Conservation (phyloP, 2,113 vertebrate species). For the Hippocampus zosterae region DNA sequence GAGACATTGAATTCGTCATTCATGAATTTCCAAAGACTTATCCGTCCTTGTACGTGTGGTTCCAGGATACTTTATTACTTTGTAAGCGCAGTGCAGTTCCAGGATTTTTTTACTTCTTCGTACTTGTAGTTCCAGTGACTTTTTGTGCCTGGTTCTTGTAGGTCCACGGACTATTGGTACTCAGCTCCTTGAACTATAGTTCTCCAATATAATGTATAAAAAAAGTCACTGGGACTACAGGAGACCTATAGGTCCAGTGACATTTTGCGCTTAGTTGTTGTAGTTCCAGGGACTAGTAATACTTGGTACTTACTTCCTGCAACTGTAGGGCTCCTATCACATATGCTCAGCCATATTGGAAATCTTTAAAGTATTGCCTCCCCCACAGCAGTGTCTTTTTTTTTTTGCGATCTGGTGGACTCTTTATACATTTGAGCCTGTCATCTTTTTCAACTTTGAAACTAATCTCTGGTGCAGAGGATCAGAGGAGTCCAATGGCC, state of each 20-base stretch:
- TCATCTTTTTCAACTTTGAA: not conserved
- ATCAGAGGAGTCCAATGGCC: conserved; percentile 69
- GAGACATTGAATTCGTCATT: too few species aligned
- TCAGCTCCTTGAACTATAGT: too few species aligned
- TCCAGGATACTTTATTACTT: too few species aligned
- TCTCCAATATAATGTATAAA: too few species aligned
- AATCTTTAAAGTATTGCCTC: not conserved
- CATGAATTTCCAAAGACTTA: too few species aligned
- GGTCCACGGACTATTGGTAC: too few species aligned
- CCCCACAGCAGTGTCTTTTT: not conserved
- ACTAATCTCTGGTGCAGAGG: conserved; percentile 69
- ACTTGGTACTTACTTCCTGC: not conserved
- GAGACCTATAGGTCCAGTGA: not conserved
- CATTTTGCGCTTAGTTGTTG: not conserved
- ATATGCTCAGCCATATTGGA: not conserved
- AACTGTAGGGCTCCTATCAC: not conserved
- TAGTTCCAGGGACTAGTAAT: not conserved
- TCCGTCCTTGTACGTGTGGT: too few species aligned
- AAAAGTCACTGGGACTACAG: too few species aligned
- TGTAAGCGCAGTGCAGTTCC: too few species aligned
- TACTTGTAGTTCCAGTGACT: too few species aligned
- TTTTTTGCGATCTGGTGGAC: not conserved
- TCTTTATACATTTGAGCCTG: not conserved
- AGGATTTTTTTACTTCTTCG: too few species aligned
- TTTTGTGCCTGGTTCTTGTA: too few species aligned